Evolutionary conservation across 1,140 invertebrate genomes (phyloP), one percentile per base, ranked within the genome.

Genomic region (Calliphora vicina): DNA sequence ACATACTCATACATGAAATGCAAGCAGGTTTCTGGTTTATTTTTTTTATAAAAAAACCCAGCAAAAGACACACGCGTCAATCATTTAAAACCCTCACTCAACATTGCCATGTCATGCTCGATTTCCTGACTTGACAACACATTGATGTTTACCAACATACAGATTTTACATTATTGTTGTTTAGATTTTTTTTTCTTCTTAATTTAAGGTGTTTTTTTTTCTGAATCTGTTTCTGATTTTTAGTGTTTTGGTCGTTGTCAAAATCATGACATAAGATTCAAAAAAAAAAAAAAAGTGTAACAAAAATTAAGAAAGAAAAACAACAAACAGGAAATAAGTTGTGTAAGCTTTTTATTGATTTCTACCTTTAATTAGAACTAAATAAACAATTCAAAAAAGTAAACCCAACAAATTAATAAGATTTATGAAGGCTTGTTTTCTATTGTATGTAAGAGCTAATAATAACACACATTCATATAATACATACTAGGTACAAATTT

Each of bases 111-210:
- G 81, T 82, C 81, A 82, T 73, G 81, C 61, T 45, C 57, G 81
- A 82, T 82, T 82, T 82, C 67, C 61, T 82, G 81, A 82, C 81
- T 82, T 82, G 81, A 35, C 81, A 82, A 82, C 43, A 45, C 43
- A 81, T 26, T 57, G 78, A 61, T 81, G 78, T 76, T 72, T 25
- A 17, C 29, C 73, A 29, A n/a, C 71, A 12, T 5, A n/a, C n/a
- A n/a, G n/a, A n/a, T n/a, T n/a, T n/a, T 17, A 17, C 15, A 20
- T 12, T 27, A 9, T 20, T 35, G 73, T 72, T 27, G 27, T 29
- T 26, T 73, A 8, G 23, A 23, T 71, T 0, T 71, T 26, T 9
- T 35, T 29, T 29, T n/a, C 1, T 29, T 35, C 17, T 26, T n/a
- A n/a, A n/a, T n/a, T n/a, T n/a, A n/a, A n/a, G n/a, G n/a, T n/a